Evolutionary conservation across 2,113 vertebrate species (phyloP).

Genomic region (Corythoichthys intestinalis): DNA sequence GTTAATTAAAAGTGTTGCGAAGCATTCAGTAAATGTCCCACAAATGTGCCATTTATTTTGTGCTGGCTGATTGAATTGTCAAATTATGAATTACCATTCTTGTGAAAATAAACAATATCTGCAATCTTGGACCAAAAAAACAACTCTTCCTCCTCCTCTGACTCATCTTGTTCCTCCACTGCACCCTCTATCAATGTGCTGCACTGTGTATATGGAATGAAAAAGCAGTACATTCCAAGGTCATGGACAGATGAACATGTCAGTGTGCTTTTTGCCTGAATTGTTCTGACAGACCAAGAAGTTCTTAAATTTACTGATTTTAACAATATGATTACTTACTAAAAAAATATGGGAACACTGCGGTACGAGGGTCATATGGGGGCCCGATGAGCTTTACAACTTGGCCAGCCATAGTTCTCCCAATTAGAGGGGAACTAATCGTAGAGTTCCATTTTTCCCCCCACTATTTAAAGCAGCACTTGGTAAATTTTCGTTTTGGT

Average conservation of each 20-base stretch:
- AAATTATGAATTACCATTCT: not conserved
- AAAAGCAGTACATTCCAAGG: conserved; percentile 32
- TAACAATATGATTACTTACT: not conserved
- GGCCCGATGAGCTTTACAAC: too few relatives aligned
- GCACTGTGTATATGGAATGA: conserved; percentile 18
- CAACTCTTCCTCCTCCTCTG: conserved; percentile 7
- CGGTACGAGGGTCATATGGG: too few relatives aligned
- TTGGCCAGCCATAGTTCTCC: too few relatives aligned
- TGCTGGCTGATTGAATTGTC: not conserved
- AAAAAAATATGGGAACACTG: not conserved
- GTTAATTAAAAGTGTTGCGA: not conserved
- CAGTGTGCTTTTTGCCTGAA: not conserved
- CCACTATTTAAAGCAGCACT: too few relatives aligned
- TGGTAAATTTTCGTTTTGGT: too few relatives aligned
- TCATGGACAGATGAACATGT: conserved; percentile 14
- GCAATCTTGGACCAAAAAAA: not conserved
- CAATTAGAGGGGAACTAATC: too few relatives aligned
- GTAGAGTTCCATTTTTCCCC: too few relatives aligned
- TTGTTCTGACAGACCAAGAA: not conserved
- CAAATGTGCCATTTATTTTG: not conserved
- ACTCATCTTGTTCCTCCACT: not conserved
- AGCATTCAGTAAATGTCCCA: not conserved
- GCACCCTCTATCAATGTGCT: conserved; percentile 12
- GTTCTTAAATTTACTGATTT: not conserved
- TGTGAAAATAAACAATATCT: not conserved